Evolutionary conservation across 2,888 invertebrate species (phyloP), one percentile per base, ranked within the genome.

Genomic region (Chaitophorus viminalis): DNA sequence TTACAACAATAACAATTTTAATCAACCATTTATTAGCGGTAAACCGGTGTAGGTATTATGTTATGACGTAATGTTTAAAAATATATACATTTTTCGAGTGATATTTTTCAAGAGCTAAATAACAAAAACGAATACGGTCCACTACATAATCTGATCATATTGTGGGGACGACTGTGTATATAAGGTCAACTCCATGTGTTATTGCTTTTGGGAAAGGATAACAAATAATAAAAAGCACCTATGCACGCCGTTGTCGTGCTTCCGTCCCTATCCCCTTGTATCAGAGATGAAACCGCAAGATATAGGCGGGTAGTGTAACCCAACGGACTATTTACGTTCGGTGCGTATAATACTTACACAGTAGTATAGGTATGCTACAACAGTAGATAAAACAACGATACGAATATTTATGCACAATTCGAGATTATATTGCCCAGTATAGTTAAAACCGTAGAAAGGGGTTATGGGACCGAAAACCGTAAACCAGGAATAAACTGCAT

Each of bases 341-440:
- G 72, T 21, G 60, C 36, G 9, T 70, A 31, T 68, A 9, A 18
- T 60, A 25, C 11, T 60, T 14, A 46, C 68, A 25, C 68, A 8
- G 68, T 11, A 6, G 8, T 5, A 11, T 68, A 25, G 9, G n/a
- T 18, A 18, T 52, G 0, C n/a, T n/a, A n/a, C 54, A 11, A 11
- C 54, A 74, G 60, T 75, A 75, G 75, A 84, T 84, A 75, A 76
- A 75, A 84, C 75, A 65, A 75, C 39, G 83, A 84, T 84, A 76
- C 75, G 75, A 75, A 65, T 75, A 65, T 84, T 75, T 65, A 84
- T 65, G 75, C 31, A 65, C 65, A 65, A 74, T 74, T 74, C 25
- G 2, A 75, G 74, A 75, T 60, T 60, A 60, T 39, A 31, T 54
- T 36, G 39, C n/a, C 39, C 39, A 5, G 54, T 29, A n/a, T 29